A percentile compares a stretch with the other conserved stretches of the same genome.
Conservation (phyloP, 2,113 vertebrate species). For the Tenrec ecaudatus region DNA sequence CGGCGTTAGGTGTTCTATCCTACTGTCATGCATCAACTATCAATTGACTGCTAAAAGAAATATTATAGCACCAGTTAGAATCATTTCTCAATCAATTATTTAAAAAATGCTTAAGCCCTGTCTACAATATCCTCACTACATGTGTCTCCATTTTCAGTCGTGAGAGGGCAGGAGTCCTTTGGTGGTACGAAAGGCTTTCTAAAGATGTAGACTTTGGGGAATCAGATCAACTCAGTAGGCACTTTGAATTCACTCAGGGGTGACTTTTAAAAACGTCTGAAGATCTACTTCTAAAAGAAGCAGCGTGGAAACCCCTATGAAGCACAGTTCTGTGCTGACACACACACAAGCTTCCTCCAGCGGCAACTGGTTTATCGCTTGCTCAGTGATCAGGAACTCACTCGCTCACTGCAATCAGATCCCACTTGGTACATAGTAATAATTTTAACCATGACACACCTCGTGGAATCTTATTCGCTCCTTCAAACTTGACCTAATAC, state of each 20-base stretch:
- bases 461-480: background rate
- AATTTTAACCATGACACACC: background rate
- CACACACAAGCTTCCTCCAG: background rate
- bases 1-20: background rate
- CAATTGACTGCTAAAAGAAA: background rate
- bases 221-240: background rate
- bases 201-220: constrained; percentile 34
- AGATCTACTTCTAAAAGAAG: background rate
- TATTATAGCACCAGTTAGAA: background rate
- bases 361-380: background rate
- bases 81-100: background rate
- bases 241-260: background rate
- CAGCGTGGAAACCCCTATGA: background rate
- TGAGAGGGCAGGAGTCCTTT: background rate
- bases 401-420: background rate
- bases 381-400: background rate
- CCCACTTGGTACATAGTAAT: background rate
- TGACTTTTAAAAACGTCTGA: background rate
- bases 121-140: background rate
- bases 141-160: background rate
- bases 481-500: background rate
- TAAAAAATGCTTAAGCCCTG: background rate
- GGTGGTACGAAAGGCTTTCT: background rate
- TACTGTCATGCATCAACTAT: background rate
- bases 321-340: background rate